These are phyloP conservation scores for Hylaea fasciaria DNA, from an alignment of 2,888 invertebrate genomes.

Conservation along the genomic window DNA sequence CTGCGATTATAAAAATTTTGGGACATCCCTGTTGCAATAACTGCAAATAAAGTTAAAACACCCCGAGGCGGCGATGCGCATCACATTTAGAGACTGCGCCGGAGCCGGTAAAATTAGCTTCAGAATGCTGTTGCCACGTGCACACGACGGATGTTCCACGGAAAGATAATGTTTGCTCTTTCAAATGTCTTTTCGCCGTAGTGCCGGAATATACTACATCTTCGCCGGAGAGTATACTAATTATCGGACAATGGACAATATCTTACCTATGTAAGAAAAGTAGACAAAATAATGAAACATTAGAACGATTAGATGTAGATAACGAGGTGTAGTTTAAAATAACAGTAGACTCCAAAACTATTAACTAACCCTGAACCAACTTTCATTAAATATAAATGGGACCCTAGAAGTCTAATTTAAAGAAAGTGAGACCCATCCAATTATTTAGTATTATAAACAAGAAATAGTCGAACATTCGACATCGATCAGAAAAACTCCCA, in stretches of 20 bases:
- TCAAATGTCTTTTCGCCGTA: neutral
- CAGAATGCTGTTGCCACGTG: constrained; percentile 27
- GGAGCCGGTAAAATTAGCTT: constrained; percentile 48
- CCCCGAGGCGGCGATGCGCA: constrained; percentile 38
- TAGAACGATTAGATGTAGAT: no score
- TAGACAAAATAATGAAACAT: no score
- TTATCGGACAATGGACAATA: neutral
- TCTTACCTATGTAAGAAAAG: no score
- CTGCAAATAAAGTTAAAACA: constrained; percentile 52
- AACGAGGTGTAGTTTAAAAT: no score
- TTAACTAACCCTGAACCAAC: no score
- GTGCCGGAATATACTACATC: neutral
- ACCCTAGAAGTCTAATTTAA: no score
- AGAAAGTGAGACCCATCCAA: no score
- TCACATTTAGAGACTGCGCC: constrained; percentile 46
- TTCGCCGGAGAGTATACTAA: neutral
- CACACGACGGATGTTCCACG: constrained; percentile 10
- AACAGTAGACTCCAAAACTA: no score
- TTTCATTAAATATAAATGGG: no score
- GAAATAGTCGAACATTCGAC: no score
- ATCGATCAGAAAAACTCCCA: no score
- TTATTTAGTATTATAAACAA: no score
- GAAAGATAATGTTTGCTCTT: constrained; percentile 14
- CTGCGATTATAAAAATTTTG: neutral
- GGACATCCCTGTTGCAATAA: constrained; percentile 49